Evolutionary conservation across 2,888 invertebrate species (phyloP), one percentile per base, ranked within the genome.

Genomic region (Drosophila basisetae): DNA sequence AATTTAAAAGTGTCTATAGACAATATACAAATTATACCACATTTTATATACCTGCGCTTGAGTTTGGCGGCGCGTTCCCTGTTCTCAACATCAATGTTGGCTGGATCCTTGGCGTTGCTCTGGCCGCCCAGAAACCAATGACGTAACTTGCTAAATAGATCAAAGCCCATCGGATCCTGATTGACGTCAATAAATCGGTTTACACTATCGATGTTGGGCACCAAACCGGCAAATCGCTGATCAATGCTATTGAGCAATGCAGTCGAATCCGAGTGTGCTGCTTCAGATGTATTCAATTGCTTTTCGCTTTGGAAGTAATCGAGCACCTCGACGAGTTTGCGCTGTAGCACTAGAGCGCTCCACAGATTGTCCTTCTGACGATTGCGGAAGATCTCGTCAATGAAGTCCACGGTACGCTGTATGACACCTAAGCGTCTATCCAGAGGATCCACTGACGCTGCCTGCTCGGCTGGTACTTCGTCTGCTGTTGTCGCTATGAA

Each of bases 151-250:
- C 62, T 84, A 16, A 92, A 43, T 52, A 93, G 70, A 70, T 92
- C 92, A 74, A 93, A 84, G 79, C 92, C 92, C 92, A 92, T 92
- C 76, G 89, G 90, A 84, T 82, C 82, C 70, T 74, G 72, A 28
- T 68, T 68, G 35, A 7, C 9, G 33, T 4, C 39, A 39, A 2
- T 4, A 28, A 7, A 37, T 49, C 39, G 37, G 58, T 35, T 39
- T 30, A 13, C n/a, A 41, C 52, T 39, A 16, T 68, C 66, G 37
- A 69, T 47, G 61, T 33, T 50, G 1, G 41, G 22, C 4, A 50
- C 30, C 10, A 73, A 39, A 0, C 68, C 73, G 53, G 7, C 9
- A 10, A 72, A 43, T 33, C 30, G 64, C 13, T 52, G 41, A 43
- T 78, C 65, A 3, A 72, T 62, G 18, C 73, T 73, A 11, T 33